Percentiles rank a stretch among this genome's conserved stretches.
Conservation (phyloP, 2,888 invertebrate genomes). For the Tryphoninae sp. region DNA sequence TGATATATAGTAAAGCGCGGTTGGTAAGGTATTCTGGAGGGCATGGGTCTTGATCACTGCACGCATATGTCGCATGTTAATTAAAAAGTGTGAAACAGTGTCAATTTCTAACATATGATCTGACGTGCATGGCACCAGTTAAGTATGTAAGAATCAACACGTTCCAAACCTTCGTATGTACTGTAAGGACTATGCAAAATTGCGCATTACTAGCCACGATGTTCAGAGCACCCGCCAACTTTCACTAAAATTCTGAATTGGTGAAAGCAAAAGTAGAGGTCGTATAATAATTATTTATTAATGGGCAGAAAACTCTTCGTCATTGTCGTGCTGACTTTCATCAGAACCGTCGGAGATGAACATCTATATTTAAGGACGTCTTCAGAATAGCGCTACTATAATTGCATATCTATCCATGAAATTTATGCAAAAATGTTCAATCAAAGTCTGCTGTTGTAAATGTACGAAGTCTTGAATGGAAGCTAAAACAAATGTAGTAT, state of each 20-base stretch:
- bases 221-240: neutral
- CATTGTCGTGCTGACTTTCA: neutral
- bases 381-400: neutral
- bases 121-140: too few relatives aligned
- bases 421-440: neutral
- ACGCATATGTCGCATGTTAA: too few relatives aligned
- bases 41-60: too few relatives aligned
- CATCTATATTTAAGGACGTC: neutral
- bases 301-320: neutral
- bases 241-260: conserved; percentile 8
- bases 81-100: too few relatives aligned
- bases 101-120: too few relatives aligned
- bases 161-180: neutral
- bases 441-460: neutral
- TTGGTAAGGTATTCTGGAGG: too few relatives aligned
- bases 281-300: conserved; percentile 2
- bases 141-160: too few relatives aligned
- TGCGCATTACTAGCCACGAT: neutral
- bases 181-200: neutral
- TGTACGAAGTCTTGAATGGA: neutral
- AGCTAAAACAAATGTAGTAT: neutral
- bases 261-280: conserved; percentile 17
- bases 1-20: too few relatives aligned
- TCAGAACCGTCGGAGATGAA: neutral
- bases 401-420: neutral